A percentile compares a stretch with the other conserved stretches of the same genome.
phyloP scores from a whole-genome alignment of 2,113 vertebrate species.

The Ascaphus truei region DNA sequence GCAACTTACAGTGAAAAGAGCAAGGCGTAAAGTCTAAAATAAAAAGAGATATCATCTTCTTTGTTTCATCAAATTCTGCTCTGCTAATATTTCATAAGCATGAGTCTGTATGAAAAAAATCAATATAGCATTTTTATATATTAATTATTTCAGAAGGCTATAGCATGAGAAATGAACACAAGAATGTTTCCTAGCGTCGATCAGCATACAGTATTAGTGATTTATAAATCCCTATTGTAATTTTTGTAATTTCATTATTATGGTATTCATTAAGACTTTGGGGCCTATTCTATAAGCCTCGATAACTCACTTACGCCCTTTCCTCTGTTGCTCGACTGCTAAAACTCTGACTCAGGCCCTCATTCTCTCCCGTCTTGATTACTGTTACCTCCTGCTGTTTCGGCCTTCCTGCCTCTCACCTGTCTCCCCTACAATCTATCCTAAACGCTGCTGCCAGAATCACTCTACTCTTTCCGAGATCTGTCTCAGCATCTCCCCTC shows the following conservation, averaged over 20 bases:
- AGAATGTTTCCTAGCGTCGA: background rate
- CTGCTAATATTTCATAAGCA: background rate
- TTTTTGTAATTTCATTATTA: background rate
- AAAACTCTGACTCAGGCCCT: too few species aligned
- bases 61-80: background rate
- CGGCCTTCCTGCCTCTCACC: too few species aligned
- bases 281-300: too few species aligned
- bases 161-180: background rate
- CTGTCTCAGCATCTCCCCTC: too few species aligned
- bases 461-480: too few species aligned
- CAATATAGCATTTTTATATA: background rate
- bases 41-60: background rate
- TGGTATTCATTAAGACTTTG: background rate
- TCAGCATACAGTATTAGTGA: too few species aligned
- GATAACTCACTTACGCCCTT: too few species aligned
- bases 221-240: background rate
- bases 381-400: too few species aligned
- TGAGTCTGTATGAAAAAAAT: background rate
- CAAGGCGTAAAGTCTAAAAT: background rate
- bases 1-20: background rate
- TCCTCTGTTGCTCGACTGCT: too few species aligned
- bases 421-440: too few species aligned
- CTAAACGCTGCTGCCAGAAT: too few species aligned
- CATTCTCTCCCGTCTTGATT: too few species aligned
- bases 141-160: background rate